Base-by-base conservation (phyloP, 1,140 invertebrate genomes). In the Diuraphis noxia region DNA sequence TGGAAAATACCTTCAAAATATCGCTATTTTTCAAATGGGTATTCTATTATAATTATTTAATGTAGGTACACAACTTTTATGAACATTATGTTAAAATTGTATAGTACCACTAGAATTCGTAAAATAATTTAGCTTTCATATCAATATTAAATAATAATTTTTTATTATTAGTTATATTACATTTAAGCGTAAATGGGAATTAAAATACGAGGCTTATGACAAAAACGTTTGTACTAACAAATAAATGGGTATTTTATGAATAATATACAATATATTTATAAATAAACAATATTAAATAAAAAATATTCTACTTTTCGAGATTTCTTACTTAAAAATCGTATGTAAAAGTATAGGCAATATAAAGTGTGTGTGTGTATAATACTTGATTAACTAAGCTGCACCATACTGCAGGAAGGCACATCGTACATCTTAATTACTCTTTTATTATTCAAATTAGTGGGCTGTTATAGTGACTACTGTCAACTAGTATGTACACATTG, bases 361-460 rank as follows among this genome's bases (percentile, higher is more conserved):
- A 63, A 30, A 63, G n/a, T 19, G 7, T 52, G 52, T 25, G 23
- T 52, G 46, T 30, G 23, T 17, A 34, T 3, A n/a, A 85, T 43
- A 49, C 52, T 34, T 21, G 46, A 38, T 52, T 38, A 23, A 86
- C 46, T 87, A 41, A n/a, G 17, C 7, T 85, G 17, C 30, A 72
- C 56, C n/a, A 49, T 8, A n/a, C 9, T 36, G 30, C 7, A 30
- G 49, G 82, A 38, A 7, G 2, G 23, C 21, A 49, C 52, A 40
- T 19, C 40, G 10, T n/a, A 40, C 7, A 40, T 88, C 52, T 63
- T 63, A 88, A 88, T 88, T 88, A 88, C 49, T 30, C 10, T 56
- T 88, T 88, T 40, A 63, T 88, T 40, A n/a, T 88, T 88, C 86
- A 63, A 88, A 88, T 88, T 63, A 88, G 49, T 40, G 36, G 36